A percentile compares a stretch with the other conserved stretches of the same genome.
These are phyloP conservation scores for Labia minor DNA, from an alignment of 2,888 invertebrate species.

Conservation along the genomic window DNA sequence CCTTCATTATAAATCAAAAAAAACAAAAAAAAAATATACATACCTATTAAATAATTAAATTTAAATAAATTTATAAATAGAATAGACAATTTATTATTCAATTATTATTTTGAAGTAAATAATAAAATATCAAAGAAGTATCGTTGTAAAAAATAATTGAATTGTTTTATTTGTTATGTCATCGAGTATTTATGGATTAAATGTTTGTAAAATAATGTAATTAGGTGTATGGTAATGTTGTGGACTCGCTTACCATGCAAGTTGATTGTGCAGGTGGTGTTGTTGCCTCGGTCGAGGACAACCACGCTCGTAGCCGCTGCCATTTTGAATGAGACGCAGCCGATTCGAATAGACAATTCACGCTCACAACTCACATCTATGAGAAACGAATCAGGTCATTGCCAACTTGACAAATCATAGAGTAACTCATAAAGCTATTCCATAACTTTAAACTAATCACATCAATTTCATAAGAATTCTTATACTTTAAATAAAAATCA, in stretches of 20 bases:
- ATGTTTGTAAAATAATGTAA: not conserved
- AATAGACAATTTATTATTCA: conserved; percentile 1
- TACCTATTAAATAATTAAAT: too few species aligned
- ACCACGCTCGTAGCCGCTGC: conserved; percentile 82
- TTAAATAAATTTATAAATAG: too few species aligned
- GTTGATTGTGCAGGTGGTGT: conserved; percentile 93
- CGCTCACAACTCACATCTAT: not conserved
- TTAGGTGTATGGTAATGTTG: not conserved
- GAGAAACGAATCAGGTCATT: not conserved
- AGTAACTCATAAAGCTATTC: too few species aligned
- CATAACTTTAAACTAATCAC: too few species aligned
- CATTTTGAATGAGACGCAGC: conserved; percentile 30
- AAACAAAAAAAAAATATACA: too few species aligned
- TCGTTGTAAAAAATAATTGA: too few species aligned
- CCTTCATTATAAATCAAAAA: too few species aligned
- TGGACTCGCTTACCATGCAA: conserved; percentile 71
- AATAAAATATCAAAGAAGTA: not conserved
- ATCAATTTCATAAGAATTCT: too few species aligned
- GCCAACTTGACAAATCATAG: conserved; percentile 2
- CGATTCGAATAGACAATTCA: conserved; percentile 24
- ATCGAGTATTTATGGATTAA: too few species aligned
- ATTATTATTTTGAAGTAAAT: not conserved
- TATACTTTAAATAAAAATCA: too few species aligned
- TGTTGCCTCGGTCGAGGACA: conserved; percentile 88
- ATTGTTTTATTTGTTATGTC: too few species aligned